phyloP scores from a whole-genome alignment of 2,888 invertebrate species.

The Amphiduros pacificus region DNA sequence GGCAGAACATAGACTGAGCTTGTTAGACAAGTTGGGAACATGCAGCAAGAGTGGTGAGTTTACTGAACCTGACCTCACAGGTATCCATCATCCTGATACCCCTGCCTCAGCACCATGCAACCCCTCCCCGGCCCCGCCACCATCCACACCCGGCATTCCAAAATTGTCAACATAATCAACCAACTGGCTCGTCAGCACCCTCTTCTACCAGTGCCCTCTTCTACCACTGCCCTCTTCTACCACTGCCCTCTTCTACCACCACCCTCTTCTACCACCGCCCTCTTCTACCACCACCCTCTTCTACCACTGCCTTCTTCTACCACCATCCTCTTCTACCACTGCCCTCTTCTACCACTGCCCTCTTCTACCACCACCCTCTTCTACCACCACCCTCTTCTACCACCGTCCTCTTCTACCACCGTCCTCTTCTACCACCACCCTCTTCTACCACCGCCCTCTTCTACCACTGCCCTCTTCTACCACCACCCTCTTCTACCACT shows the following conservation, averaged over 20 bases:
- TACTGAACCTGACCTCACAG: too few relatives aligned
- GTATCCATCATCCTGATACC: too few relatives aligned
- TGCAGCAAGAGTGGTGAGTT: too few relatives aligned
- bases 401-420: neutral
- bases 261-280: neutral
- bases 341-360: too few relatives aligned
- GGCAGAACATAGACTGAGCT: too few relatives aligned
- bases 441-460: neutral
- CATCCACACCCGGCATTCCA: too few relatives aligned
- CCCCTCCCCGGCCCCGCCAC: too few relatives aligned
- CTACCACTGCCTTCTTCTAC: neutral
- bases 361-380: neutral
- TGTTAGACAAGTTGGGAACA: too few relatives aligned
- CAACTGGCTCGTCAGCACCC: too few relatives aligned
- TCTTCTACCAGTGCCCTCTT: neutral
- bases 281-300: neutral
- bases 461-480: neutral
- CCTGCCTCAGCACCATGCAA: too few relatives aligned
- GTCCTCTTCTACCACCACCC: neutral
- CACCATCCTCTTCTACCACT: too few relatives aligned
- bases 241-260: neutral
- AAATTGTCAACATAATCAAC: too few relatives aligned
- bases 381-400: neutral
- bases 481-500: neutral
- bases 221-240: neutral